phyloP scores from a whole-genome alignment of 2,797 vertebrate genomes.

The Pteropus rufus region DNA sequence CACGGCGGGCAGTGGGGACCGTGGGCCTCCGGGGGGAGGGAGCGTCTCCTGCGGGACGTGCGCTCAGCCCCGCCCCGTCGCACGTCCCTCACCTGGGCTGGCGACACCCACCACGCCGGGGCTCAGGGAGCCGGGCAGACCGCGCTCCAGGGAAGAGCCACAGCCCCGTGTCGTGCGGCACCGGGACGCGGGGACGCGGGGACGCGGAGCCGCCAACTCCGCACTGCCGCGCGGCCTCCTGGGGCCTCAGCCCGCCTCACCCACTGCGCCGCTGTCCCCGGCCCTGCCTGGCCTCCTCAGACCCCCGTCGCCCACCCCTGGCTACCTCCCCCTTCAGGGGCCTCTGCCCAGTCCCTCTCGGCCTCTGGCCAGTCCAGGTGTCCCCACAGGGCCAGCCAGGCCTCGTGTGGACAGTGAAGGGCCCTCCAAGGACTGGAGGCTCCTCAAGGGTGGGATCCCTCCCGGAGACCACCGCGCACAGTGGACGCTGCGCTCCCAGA shows the following conservation, averaged over 20 bases:
- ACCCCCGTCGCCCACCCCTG: background rate
- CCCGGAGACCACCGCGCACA: background rate
- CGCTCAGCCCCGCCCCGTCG: no score
- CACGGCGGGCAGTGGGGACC: background rate
- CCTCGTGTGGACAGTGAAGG: background rate
- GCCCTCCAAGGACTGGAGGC: no score
- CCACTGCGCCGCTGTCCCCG: fast-evolving
- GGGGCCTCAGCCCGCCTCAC: background rate
- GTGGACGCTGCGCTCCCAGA: no score
- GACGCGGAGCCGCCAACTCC: no score
- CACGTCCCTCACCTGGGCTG: fast-evolving
- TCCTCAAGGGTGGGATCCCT: no score
- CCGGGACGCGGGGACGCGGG: no score
- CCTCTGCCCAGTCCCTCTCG: background rate
- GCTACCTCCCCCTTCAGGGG: background rate
- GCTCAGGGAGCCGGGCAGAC: background rate
- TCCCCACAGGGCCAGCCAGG: no score
- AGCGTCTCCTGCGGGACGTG: background rate
- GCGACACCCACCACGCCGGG: no score
- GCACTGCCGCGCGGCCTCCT: background rate
- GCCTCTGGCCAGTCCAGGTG: background rate
- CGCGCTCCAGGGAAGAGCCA: fast-evolving
- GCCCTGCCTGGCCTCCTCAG: background rate
- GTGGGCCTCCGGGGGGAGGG: background rate
- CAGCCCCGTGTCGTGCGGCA: background rate